Conservation (phyloP, 2,113 vertebrate species). For the Corynorhinus townsendii region DNA sequence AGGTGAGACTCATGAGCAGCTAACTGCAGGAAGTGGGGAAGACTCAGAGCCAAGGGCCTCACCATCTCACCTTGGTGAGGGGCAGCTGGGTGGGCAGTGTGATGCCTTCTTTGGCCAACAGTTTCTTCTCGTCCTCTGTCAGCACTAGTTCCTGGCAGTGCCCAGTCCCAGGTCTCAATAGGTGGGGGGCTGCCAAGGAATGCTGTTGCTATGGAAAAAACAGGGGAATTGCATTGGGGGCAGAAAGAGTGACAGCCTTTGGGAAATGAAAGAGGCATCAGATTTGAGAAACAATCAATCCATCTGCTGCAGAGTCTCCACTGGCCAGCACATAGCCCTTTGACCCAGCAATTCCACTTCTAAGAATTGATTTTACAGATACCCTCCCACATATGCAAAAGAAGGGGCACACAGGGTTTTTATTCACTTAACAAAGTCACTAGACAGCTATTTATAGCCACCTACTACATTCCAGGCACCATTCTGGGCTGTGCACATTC, state of each 20-base stretch:
- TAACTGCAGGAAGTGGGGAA: fast-evolving
- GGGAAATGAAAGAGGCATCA: neutral
- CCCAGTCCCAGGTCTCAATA: slow-evolving; percentile 66
- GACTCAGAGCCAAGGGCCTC: neutral
- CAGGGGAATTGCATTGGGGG: fast-evolving
- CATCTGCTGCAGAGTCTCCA: fast-evolving
- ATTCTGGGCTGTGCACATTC: neutral
- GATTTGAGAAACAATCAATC: fast-evolving
- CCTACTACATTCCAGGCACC: neutral
- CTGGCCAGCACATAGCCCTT: fast-evolving
- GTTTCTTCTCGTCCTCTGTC: slow-evolving; percentile 94
- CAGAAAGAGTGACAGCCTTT: neutral
- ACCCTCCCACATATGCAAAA: neutral
- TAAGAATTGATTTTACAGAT: neutral
- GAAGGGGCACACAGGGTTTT: fast-evolving
- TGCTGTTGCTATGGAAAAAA: slow-evolving; percentile 56
- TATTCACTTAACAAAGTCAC: neutral
- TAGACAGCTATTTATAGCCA: neutral
- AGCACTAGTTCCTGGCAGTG: slow-evolving; percentile 88
- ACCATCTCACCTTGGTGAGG: slow-evolving; percentile 88
- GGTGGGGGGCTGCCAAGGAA: slow-evolving; percentile 49
- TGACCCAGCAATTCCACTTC: neutral
- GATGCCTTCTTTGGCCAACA: slow-evolving; percentile 93
- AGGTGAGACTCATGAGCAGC: fast-evolving
- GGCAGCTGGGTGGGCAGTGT: slow-evolving; percentile 89